Evolutionary conservation across 2,888 invertebrate genomes (phyloP).

Genomic region (Rotaria socialis): DNA sequence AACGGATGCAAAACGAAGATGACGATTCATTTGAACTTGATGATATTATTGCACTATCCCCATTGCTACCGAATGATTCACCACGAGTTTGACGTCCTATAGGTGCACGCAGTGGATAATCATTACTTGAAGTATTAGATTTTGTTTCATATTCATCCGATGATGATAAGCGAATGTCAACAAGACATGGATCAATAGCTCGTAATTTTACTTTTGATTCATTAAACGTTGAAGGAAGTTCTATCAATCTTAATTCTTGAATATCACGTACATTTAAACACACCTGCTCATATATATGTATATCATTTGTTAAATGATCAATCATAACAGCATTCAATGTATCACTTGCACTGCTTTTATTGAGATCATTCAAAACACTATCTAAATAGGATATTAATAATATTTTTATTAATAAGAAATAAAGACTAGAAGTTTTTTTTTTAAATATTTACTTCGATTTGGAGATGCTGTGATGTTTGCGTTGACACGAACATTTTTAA

Average conservation of each 20-base stretch:
- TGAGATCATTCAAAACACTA: background rate
- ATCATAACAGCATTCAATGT: slow-evolving; percentile 7
- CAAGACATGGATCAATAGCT: slow-evolving; percentile 30
- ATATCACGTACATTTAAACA: slow-evolving; percentile 20
- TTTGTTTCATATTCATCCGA: background rate
- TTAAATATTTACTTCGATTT: background rate
- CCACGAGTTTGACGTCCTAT: background rate
- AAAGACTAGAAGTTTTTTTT: background rate
- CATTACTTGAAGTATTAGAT: background rate
- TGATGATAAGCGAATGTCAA: slow-evolving; percentile 18
- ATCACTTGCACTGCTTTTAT: background rate
- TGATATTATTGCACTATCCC: background rate
- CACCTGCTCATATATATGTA: background rate
- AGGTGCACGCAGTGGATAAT: background rate
- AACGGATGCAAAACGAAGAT: background rate
- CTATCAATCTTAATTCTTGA: background rate
- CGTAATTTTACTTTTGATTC: slow-evolving; percentile 22
- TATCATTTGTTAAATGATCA: slow-evolving; percentile 30
- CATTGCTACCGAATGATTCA: background rate
- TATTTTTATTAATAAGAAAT: background rate
- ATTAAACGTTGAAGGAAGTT: slow-evolving; percentile 2
- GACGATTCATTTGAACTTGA: slow-evolving; percentile 22
- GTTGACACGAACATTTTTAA: background rate
- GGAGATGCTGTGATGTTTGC: background rate
- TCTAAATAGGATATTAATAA: background rate